phyloP scores from a whole-genome alignment of 2,888 invertebrate species.

The Lasiommata megera region DNA sequence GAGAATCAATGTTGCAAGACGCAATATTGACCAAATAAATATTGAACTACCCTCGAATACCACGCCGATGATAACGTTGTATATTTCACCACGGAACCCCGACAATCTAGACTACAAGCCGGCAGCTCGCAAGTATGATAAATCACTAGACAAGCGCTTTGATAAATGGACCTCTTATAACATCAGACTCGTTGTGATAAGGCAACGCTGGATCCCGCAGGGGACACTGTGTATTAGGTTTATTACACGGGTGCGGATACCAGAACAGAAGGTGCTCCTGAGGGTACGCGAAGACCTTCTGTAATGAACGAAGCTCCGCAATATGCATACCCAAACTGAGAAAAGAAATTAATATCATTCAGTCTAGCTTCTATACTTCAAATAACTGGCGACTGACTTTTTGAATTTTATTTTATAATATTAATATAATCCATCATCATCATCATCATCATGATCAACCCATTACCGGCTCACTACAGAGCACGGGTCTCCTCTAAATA shows the following conservation, averaged over 20 bases:
- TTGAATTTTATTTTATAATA: too few relatives aligned
- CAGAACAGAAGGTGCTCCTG: background rate
- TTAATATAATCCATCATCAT: too few relatives aligned
- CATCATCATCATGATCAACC: too few relatives aligned
- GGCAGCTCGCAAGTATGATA: slow-evolving; percentile 24
- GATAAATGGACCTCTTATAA: slow-evolving; percentile 27
- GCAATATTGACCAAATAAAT: background rate
- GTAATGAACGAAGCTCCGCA: too few relatives aligned
- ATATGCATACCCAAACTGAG: too few relatives aligned
- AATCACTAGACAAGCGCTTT: slow-evolving; percentile 18
- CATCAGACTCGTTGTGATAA: slow-evolving; percentile 17
- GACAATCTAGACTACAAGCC: slow-evolving; percentile 9
- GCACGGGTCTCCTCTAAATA: too few relatives aligned
- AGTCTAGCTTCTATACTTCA: too few relatives aligned
- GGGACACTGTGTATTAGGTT: slow-evolving; percentile 8
- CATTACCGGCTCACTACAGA: too few relatives aligned
- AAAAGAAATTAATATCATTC: too few relatives aligned
- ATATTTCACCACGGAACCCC: slow-evolving; percentile 5
- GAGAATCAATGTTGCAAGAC: too few relatives aligned
- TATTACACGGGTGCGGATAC: background rate
- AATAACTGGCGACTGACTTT: too few relatives aligned
- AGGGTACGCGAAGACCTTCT: too few relatives aligned
- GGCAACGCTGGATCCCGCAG: slow-evolving; percentile 8
- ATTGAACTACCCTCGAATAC: background rate
- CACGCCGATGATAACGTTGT: background rate